phyloP scores from a whole-genome alignment of 2,113 vertebrate genomes.

The Clinocottus analis region DNA sequence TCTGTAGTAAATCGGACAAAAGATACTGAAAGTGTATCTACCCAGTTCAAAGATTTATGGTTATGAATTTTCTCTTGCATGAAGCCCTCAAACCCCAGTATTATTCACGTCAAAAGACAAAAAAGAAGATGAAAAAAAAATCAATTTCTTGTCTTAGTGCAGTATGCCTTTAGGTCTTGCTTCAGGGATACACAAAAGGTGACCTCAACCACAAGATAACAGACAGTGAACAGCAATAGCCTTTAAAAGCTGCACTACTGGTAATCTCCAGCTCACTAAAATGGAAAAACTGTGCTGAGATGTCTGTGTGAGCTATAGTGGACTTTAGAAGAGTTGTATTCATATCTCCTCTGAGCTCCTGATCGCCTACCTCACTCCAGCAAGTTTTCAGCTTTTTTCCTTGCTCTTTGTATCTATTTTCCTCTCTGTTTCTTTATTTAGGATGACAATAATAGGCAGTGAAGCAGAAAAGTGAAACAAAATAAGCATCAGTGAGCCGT shows the following conservation, averaged over 20 bases:
- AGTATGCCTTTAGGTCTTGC: constrained; percentile 2
- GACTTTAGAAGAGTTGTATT: constrained; percentile 23
- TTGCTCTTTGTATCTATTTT: constrained; percentile 4
- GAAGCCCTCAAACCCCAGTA: not conserved
- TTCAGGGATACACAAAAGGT: constrained; percentile 27
- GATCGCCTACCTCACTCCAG: constrained; percentile 15
- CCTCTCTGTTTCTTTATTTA: constrained; percentile 49
- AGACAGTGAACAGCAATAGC: constrained; percentile 18
- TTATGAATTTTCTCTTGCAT: not conserved
- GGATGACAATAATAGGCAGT: constrained; percentile 64
- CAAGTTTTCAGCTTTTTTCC: not conserved
- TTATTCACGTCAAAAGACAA: not conserved
- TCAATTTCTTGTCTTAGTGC: constrained; percentile 5
- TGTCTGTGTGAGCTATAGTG: constrained; percentile 29
- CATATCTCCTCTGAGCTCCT: constrained; percentile 27
- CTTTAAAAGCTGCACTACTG: constrained; percentile 25
- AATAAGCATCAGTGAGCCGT: constrained; percentile 56
- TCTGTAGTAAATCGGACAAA: not conserved
- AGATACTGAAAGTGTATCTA: not conserved
- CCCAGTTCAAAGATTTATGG: not conserved
- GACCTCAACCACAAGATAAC: constrained; percentile 43
- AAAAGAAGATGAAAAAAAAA: not conserved
- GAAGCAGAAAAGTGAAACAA: constrained; percentile 62
- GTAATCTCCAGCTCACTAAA: constrained; percentile 51
- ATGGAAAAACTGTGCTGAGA: constrained; percentile 54